These are phyloP conservation scores for Melanocharis versteri DNA, from an alignment of 2,113 vertebrate genomes.

Conservation along the genomic window DNA sequence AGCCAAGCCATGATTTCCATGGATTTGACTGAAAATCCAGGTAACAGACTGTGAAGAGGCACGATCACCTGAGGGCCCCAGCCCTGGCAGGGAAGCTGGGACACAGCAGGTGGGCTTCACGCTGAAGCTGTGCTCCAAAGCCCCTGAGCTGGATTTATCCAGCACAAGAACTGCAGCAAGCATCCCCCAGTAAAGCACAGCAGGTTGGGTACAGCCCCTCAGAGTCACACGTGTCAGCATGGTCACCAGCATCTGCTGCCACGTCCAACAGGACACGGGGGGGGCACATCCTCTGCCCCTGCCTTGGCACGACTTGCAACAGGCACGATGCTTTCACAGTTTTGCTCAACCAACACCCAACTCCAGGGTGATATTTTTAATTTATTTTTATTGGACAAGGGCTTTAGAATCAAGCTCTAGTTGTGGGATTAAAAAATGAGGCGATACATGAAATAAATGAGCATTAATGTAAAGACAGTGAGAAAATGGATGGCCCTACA, in stretches of 20 bases:
- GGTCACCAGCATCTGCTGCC: background rate
- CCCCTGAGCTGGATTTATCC: background rate
- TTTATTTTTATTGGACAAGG: background rate
- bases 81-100: background rate
- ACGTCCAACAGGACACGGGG: background rate
- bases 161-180: background rate
- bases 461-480: background rate
- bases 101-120: background rate
- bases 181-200: background rate
- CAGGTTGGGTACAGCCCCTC: background rate
- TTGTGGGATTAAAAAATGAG: background rate
- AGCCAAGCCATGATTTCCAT: background rate
- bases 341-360: background rate
- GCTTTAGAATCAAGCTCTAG: background rate
- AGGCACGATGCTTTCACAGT: background rate
- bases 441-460: background rate
- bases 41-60: background rate
- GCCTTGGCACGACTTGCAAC: background rate
- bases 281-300: background rate
- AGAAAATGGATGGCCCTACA: background rate
- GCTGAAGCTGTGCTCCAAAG: background rate
- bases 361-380: background rate
- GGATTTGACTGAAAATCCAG: background rate
- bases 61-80: background rate
- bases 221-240: background rate